Percentiles rank a stretch among this genome's conserved stretches.
phyloP scores from a whole-genome alignment of 2,888 invertebrate species.

The Seladonia tumulorum region DNA sequence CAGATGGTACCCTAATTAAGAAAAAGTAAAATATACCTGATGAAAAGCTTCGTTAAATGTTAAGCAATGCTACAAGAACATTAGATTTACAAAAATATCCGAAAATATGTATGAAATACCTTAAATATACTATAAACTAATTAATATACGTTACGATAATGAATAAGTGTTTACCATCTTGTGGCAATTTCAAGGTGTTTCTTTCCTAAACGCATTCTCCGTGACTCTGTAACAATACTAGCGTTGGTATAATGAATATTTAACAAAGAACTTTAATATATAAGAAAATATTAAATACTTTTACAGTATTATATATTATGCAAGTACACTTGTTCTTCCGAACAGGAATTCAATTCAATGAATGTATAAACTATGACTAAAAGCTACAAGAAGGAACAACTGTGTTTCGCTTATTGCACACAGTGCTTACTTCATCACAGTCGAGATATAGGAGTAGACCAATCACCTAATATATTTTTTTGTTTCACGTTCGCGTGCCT shows the following conservation, averaged over 20 bases:
- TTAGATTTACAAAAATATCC: neutral
- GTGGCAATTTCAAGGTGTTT: conserved; percentile 51
- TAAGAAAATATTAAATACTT: neutral
- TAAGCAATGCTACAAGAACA: conserved; percentile 17
- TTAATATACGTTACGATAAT: neutral
- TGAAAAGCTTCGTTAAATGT: neutral
- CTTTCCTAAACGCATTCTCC: conserved; percentile 44
- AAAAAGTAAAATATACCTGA: neutral
- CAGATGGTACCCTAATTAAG: conserved; percentile 86
- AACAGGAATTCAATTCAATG: neutral
- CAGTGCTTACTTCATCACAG: too few relatives aligned
- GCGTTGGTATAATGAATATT: neutral
- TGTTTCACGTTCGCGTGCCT: too few relatives aligned
- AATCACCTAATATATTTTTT: too few relatives aligned
- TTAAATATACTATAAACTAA: neutral
- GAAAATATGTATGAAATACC: neutral
- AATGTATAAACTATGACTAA: neutral
- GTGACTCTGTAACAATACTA: neutral
- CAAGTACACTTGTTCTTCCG: neutral
- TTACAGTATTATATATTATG: neutral
- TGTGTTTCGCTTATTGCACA: neutral
- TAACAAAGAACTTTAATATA: neutral
- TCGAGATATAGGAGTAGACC: too few relatives aligned
- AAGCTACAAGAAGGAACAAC: neutral
- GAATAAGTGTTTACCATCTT: conserved; percentile 47